These are phyloP conservation scores for Merodon equestris DNA, from an alignment of 2,888 invertebrate genomes.

Conservation along the genomic window DNA sequence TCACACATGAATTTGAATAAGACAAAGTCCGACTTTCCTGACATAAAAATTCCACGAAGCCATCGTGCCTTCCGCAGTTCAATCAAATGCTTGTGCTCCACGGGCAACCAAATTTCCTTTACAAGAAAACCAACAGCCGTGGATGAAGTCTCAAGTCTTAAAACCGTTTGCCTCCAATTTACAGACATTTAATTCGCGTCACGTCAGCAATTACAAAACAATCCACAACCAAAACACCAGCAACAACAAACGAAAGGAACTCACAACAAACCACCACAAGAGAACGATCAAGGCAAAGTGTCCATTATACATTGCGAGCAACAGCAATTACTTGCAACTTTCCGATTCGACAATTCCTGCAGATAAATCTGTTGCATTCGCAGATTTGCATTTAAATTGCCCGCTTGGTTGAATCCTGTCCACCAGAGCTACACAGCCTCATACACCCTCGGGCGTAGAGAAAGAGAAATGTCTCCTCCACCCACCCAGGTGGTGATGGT, in stretches of 20 bases:
- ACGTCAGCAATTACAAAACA: slow-evolving; percentile 54
- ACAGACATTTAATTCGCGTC: slow-evolving; percentile 32
- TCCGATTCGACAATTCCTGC: slow-evolving; percentile 37
- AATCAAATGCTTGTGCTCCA: not conserved
- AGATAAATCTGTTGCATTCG: slow-evolving; percentile 46
- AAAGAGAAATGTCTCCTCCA: slow-evolving; percentile 1
- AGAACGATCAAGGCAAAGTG: slow-evolving; percentile 17
- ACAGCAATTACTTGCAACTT: slow-evolving; percentile 51
- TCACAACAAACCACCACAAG: slow-evolving; percentile 14
- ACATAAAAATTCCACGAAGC: not conserved
- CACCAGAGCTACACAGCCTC: not conserved
- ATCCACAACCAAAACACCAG: slow-evolving; percentile 29
- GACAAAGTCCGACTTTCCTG: too few species aligned
- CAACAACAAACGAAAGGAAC: slow-evolving; percentile 22
- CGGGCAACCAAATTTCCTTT: not conserved
- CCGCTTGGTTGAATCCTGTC: not conserved
- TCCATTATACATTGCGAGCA: not conserved
- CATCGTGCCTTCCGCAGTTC: not conserved
- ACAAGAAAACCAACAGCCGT: too few species aligned
- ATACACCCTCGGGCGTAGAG: not conserved
- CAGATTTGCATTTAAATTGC: slow-evolving; percentile 46
- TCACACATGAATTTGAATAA: too few species aligned
- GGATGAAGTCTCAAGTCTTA: not conserved
- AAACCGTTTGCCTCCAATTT: slow-evolving; percentile 19
- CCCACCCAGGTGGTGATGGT: slow-evolving; percentile 10